These are phyloP conservation scores for Oscheius sp. DNA, from an alignment of 2,888 invertebrate genomes.

Conservation along the genomic window DNA sequence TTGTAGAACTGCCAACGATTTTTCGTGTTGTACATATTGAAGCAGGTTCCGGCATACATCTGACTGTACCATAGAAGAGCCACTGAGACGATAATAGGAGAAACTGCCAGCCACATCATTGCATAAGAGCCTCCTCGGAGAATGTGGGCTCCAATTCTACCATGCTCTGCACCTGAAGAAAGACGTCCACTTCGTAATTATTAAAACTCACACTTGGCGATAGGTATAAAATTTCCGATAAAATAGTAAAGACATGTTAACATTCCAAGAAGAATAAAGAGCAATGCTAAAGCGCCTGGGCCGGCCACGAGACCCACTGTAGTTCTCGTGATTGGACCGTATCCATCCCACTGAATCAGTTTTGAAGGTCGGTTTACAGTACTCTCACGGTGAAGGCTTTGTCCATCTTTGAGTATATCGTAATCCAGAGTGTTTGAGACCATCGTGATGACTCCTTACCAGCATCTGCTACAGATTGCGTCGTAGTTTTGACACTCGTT, in stretches of 20 bases:
- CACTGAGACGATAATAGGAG: constrained; percentile 5
- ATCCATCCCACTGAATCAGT: constrained; percentile 7
- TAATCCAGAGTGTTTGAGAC: constrained; percentile 10
- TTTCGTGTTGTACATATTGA: neutral
- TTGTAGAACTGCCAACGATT: neutral
- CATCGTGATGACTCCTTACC: neutral
- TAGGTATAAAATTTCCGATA: neutral
- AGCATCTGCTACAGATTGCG: neutral
- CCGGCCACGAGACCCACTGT: neutral
- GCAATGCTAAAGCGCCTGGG: neutral
- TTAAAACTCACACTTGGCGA: neutral
- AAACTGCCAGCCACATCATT: constrained; percentile 2
- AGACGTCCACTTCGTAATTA: too few species aligned
- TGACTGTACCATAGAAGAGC: constrained; percentile 11
- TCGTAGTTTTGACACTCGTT: neutral
- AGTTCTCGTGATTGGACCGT: constrained; percentile 1
- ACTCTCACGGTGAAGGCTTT: neutral
- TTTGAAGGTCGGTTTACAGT: neutral
- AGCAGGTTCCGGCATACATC: constrained; percentile 19
- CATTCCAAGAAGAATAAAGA: constrained; percentile 7
- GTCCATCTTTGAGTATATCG: neutral
- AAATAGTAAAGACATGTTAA: neutral
- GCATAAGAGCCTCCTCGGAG: constrained; percentile 14
- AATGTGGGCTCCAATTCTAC: constrained; percentile 4
- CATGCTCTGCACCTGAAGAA: constrained; percentile 1